These are phyloP conservation scores for Sebastes fasciatus DNA, from an alignment of 2,113 vertebrate genomes.

Conservation along the genomic window DNA sequence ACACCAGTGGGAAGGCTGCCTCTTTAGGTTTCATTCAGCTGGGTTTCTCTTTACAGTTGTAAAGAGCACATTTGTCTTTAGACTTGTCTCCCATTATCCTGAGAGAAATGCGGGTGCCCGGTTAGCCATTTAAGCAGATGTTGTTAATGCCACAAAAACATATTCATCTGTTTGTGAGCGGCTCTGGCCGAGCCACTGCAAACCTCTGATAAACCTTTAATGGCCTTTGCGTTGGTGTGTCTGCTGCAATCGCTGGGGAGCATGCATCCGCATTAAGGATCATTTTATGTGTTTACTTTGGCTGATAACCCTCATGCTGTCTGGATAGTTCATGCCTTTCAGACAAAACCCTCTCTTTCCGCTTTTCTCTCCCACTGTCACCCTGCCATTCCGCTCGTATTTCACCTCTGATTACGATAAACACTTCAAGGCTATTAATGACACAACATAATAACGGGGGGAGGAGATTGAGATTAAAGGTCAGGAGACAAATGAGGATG, in stretches of 20 bases:
- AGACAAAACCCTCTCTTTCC: not conserved
- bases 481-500: slow-evolving; percentile 22
- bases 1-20: slow-evolving; percentile 16
- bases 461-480: slow-evolving; percentile 31
- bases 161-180: slow-evolving; percentile 48
- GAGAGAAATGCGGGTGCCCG: not conserved
- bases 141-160: slow-evolving; percentile 45
- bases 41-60: slow-evolving; percentile 10
- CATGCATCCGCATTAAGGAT: slow-evolving; percentile 59
- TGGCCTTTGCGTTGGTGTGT: slow-evolving; percentile 43
- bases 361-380: not conserved
- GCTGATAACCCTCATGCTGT: slow-evolving; percentile 50
- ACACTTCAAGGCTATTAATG: slow-evolving; percentile 28
- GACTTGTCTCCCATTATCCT: slow-evolving; percentile 37
- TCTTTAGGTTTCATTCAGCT: slow-evolving; percentile 46
- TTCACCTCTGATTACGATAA: slow-evolving; percentile 48
- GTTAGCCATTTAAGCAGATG: slow-evolving; percentile 38
- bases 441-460: slow-evolving; percentile 16
- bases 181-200: slow-evolving; percentile 61
- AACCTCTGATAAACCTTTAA: slow-evolving; percentile 77
- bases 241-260: slow-evolving; percentile 48
- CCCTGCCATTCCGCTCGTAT: not conserved
- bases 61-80: slow-evolving; percentile 57
- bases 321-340: slow-evolving; percentile 46
- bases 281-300: slow-evolving; percentile 68